Base-by-base conservation (phyloP, 2,888 invertebrate genomes). In the Crossocerus cetratus region DNA sequence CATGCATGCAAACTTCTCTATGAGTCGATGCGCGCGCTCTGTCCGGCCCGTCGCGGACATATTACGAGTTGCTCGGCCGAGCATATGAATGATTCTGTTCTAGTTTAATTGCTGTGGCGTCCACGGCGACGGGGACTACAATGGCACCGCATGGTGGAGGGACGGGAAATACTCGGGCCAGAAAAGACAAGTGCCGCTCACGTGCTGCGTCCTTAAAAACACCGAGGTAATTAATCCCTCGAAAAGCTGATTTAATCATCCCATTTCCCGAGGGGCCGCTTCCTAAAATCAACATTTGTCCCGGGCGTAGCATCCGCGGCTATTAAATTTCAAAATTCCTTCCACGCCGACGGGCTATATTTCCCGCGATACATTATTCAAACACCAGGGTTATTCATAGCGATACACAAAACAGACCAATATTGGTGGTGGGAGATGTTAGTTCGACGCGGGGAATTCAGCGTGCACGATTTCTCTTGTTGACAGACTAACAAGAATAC, bases 101-200 rank as follows among this genome's bases (percentile, higher is more conserved):
- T 83, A 90, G 90, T 90, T 90, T 77, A 90, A 91, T 80, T 91
- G 91, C 80, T 91, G 91, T 74, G 91, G 91, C 44, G 90, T 91
- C 74, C 82, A 87, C 67, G 88, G 86, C 18, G 88, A 89, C 69
- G 76, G 64, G 11, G 91, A 91, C 83, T 91, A 91, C 77, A 89
- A 88, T 71, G 86, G 88, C 49, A 91, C 91, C 18, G 88, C 86
- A 49, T 91, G 91, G 91, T 89, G 89, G 87, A 89, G 90, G 69
- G 88, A 89, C 63, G 87, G 84, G 54, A 86, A 86, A 69, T 79
- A 86, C 69, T 87, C 86, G 14, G 88, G 88, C 2, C 80, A 67
- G 68, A 86, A 79, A 65, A 83, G 84, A 70, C 86, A 88, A 71
- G 90, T 90, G 53, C 90, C 90, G 43, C 84, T 88, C 53, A 90